Evolutionary conservation across 2,888 invertebrate species (phyloP).

Genomic region (Stenurella melanura): DNA sequence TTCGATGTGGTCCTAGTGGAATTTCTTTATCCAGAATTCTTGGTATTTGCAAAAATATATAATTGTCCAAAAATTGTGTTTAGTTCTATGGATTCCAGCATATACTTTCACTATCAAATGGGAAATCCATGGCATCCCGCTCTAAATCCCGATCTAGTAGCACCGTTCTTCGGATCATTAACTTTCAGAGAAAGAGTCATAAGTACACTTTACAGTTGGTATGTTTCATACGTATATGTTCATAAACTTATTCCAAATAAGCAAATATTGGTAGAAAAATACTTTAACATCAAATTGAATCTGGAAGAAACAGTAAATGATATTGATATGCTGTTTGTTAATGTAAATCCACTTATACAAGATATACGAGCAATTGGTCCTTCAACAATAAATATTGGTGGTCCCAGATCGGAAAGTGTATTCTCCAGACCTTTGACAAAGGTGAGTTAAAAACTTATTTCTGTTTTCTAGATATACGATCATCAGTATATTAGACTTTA

Average conservation of each 20-base stretch:
- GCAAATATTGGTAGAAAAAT: background rate
- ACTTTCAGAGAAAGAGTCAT: conserved; percentile 67
- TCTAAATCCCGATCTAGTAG: background rate
- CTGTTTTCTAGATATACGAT: background rate
- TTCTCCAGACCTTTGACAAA: conserved; percentile 10
- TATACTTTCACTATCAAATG: background rate
- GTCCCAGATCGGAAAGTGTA: background rate
- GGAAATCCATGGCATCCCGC: conserved; percentile 36
- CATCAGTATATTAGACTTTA: too few species aligned
- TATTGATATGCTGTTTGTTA: conserved; percentile 6
- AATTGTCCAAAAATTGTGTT: conserved; percentile 2
- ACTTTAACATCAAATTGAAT: background rate
- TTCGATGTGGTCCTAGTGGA: conserved; percentile 60
- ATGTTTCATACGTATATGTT: background rate
- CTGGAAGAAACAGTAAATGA: background rate
- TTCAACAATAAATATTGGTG: conserved; percentile 17
- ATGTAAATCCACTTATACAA: conserved; percentile 30
- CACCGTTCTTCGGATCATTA: conserved; percentile 51
- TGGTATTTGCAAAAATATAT: conserved; percentile 53
- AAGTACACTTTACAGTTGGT: conserved; percentile 42
- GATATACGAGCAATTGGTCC: background rate
- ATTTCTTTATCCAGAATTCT: conserved; percentile 45
- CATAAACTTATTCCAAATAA: background rate
- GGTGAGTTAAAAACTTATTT: background rate
- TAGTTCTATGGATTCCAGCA: background rate